Conservation (phyloP, 2,888 invertebrate species). For the Teinopalpus imperialis region DNA sequence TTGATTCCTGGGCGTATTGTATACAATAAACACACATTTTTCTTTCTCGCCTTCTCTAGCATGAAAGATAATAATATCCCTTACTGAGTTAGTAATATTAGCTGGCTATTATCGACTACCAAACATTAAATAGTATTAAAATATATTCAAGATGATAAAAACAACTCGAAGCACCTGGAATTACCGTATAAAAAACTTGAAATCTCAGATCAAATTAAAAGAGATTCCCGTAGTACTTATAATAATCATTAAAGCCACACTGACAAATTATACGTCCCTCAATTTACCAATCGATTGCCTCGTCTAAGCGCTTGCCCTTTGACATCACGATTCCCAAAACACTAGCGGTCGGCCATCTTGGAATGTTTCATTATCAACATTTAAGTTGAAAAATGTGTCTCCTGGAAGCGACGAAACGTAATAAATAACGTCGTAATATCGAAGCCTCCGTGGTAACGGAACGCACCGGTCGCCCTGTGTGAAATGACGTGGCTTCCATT, state of each 20-base stretch:
- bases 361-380: constrained; percentile 15
- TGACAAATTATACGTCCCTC: constrained; percentile 13
- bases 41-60: too few species aligned
- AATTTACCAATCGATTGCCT: constrained; percentile 29
- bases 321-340: constrained; percentile 39
- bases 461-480: constrained; percentile 3
- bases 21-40: too few species aligned
- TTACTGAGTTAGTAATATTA: too few species aligned
- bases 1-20: too few species aligned
- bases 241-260: constrained; percentile 10
- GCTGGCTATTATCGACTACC: too few species aligned
- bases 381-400: constrained; percentile 24
- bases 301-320: constrained; percentile 41
- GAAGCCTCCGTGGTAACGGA: constrained; percentile 15
- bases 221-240: not conserved
- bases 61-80: too few species aligned
- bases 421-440: constrained; percentile 18
- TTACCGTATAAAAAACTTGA: too few species aligned
- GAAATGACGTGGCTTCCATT: constrained; percentile 22
- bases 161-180: too few species aligned
- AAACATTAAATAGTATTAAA: too few species aligned
- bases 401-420: constrained; percentile 16
- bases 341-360: constrained; percentile 18
- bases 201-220: constrained; percentile 17
- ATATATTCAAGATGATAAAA: too few species aligned